Evolutionary conservation across 2,888 invertebrate genomes (phyloP).

Genomic region (Oxycera nigricornis): DNA sequence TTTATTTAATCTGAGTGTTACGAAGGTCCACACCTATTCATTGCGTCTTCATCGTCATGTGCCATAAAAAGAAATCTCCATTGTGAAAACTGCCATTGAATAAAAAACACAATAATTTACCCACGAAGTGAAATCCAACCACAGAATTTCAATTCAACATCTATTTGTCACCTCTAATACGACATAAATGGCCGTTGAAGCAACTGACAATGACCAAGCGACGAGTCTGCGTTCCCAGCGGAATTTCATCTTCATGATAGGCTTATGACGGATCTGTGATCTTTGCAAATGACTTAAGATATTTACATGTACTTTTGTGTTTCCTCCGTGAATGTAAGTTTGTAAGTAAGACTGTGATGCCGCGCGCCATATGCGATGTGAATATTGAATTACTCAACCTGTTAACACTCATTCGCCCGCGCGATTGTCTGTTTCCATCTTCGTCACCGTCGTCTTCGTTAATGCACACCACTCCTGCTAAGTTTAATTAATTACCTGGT

Average conservation of each 20-base stretch:
- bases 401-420: conserved; percentile 35
- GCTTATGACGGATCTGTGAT: conserved; percentile 30
- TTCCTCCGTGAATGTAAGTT: neutral
- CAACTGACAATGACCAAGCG: conserved; percentile 20
- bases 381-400: conserved; percentile 38
- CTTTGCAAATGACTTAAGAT: conserved; percentile 28
- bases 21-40: neutral
- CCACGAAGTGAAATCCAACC: conserved; percentile 39
- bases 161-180: conserved; percentile 41
- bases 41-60: neutral
- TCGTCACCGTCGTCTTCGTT: neutral
- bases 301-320: conserved; percentile 30
- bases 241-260: neutral
- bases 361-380: conserved; percentile 23
- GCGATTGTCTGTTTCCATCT: conserved; percentile 5
- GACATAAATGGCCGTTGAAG: conserved; percentile 36
- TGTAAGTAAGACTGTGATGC: conserved; percentile 8
- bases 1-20: neutral
- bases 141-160: conserved; percentile 39
- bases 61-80: neutral
- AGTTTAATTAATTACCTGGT: conserved; percentile 49
- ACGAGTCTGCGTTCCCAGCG: conserved; percentile 21
- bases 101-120: conserved; percentile 7
- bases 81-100: neutral
- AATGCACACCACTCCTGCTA: conserved; percentile 37